Base-by-base conservation (phyloP, 1,140 invertebrate species). In the Rhagoletis pomonella region DNA sequence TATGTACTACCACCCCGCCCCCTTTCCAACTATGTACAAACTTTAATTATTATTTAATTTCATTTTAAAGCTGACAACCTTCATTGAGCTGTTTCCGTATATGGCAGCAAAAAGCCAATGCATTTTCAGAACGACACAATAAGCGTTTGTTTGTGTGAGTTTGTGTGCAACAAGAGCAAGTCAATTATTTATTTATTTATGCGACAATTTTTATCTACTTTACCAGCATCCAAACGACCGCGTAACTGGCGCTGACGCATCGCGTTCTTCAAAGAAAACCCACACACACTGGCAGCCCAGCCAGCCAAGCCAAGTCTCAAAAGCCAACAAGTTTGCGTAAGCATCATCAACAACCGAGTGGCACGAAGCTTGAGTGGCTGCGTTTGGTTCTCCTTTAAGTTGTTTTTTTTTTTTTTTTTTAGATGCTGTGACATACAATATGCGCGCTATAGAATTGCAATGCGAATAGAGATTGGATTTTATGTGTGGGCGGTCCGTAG, bases 11-110 rank as follows among this genome's bases (percentile, higher is more conserved):
- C 29, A 29, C 29, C 60, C 60, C 9, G 47, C 17, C 73, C 50
- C 73, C 50, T 55, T 29, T 81, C n/a, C n/a, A 55, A 12, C 47
- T 81, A 12, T 12, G 29, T 4, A 55, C 17, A 9, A 58, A 55
- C 17, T 58, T 50, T 81, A 81, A 81, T 81, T 81, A 81, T 55
- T 81, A 81, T 81, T 81, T 81, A 81, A 81, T 81, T 81, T 55
- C 47, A 81, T 6, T 67, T 62, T 62, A 14, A 62, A 39, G 47
- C 73, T 81, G 73, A 55, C 73, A 55, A 55, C 73, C 50, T 81
- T 81, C 73, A 81, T 81, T 81, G 47, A 50, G 47, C n/a, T 81
- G 42, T 81, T 81, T 81, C 73, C 73, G 73, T 55, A 81, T 55
- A 81, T 58, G 73, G 73, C 73, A 55, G 44, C 69, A 77, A 77